phyloP scores from a whole-genome alignment of 2,797 vertebrate genomes.

The Antrozous pallidus region DNA sequence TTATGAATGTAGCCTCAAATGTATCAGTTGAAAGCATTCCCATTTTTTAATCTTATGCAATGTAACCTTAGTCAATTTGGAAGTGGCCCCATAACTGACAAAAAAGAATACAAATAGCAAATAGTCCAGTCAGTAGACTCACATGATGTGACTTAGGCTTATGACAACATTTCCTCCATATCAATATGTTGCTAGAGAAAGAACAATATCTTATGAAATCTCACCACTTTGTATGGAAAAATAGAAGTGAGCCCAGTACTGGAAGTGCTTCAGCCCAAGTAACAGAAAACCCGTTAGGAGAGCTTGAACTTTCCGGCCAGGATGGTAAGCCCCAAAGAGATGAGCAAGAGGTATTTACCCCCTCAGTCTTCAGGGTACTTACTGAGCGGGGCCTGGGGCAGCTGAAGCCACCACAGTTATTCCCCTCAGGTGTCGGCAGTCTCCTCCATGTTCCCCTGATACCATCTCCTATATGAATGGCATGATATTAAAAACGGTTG shows the following conservation, averaged over 20 bases:
- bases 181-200: background rate
- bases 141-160: background rate
- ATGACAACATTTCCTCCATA: background rate
- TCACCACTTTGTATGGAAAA: background rate
- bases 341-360: background rate
- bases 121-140: background rate
- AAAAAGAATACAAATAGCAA: background rate
- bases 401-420: background rate
- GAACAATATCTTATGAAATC: background rate
- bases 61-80: background rate
- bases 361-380: background rate
- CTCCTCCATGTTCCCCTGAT: background rate
- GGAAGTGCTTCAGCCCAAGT: background rate
- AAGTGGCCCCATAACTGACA: background rate
- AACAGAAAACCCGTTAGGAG: background rate
- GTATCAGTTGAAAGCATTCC: background rate
- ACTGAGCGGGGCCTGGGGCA: background rate
- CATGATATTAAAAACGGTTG: background rate
- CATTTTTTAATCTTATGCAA: background rate
- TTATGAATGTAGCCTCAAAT: background rate
- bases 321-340: background rate
- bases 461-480: background rate
- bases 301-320: background rate
- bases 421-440: background rate
- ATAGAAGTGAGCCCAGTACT: background rate